Evolutionary conservation across 2,888 invertebrate species (phyloP).

Genomic region (Pycnomerus fuliginosus): DNA sequence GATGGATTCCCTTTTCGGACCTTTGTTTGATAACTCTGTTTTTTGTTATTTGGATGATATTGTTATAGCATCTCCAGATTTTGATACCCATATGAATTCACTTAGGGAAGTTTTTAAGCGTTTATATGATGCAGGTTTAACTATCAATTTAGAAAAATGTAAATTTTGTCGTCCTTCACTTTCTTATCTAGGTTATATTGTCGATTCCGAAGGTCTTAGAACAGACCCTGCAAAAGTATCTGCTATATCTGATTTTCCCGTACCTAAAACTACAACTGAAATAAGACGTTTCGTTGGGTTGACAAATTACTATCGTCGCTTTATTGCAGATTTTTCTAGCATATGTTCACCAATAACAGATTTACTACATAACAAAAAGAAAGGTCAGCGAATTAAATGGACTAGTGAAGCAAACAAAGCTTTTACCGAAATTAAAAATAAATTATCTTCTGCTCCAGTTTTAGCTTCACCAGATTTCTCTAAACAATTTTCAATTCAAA

Average conservation of each 20-base stretch:
- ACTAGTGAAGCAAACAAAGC: too few relatives aligned
- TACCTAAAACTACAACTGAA: not conserved
- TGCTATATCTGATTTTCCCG: not conserved
- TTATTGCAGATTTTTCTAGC: not conserved
- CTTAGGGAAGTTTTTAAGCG: not conserved
- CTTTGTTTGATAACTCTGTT: constrained; percentile 13
- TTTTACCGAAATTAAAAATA: too few relatives aligned
- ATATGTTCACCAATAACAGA: too few relatives aligned
- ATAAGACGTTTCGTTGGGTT: too few relatives aligned
- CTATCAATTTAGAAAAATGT: too few relatives aligned
- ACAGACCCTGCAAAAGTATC: not conserved
- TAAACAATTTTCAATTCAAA: constrained; percentile 24
- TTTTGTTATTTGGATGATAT: constrained; percentile 33
- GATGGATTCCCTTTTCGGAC: constrained; percentile 16
- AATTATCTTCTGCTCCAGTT: constrained; percentile 25
- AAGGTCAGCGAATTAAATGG: too few relatives aligned
- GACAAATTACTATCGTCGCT: not conserved
- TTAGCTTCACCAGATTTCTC: constrained; percentile 28
- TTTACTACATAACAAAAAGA: too few relatives aligned
- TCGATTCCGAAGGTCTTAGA: too few relatives aligned
- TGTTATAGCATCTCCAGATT: constrained; percentile 27
- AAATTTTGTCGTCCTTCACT: too few relatives aligned
- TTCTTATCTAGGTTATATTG: too few relatives aligned
- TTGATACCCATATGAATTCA: constrained; percentile 7
- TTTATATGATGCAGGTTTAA: too few relatives aligned